Conservation (phyloP, 2,888 invertebrate genomes). For the Epiblema foenella region DNA sequence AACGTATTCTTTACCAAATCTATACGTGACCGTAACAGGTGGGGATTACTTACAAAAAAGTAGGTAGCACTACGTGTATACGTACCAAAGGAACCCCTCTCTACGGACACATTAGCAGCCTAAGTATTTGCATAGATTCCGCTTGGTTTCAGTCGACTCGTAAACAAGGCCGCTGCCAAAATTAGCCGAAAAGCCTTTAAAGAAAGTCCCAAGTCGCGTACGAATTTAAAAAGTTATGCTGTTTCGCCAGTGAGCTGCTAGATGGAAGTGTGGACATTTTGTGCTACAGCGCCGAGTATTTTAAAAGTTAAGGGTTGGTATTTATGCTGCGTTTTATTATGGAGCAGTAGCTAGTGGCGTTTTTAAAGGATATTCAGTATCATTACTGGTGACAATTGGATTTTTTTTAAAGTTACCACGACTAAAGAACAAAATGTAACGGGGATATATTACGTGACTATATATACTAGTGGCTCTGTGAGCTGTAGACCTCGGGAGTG, state of each 20-base stretch:
- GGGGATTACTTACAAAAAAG: not conserved
- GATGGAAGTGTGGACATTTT: slow-evolving; percentile 16
- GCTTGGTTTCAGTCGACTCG: slow-evolving; percentile 32
- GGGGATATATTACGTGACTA: too few relatives aligned
- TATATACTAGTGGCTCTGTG: too few relatives aligned
- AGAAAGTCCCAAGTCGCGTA: not conserved
- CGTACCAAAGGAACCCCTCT: slow-evolving; percentile 8
- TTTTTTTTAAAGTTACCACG: not conserved
- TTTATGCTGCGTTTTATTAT: slow-evolving; percentile 2
- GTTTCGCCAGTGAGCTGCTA: not conserved
- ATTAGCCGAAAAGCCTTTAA: slow-evolving; percentile 23
- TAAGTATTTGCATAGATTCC: slow-evolving; percentile 45
- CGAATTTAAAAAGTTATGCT: not conserved
- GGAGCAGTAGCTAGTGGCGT: not conserved
- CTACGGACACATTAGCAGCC: slow-evolving; percentile 41
- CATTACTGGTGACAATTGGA: not conserved
- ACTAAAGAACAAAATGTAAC: not conserved
- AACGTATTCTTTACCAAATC: not conserved
- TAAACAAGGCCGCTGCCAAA: slow-evolving; percentile 45
- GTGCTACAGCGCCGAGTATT: slow-evolving; percentile 8
- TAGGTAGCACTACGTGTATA: not conserved
- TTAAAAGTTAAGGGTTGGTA: slow-evolving; percentile 24
- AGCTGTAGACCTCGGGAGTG: too few relatives aligned
- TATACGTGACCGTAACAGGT: not conserved
- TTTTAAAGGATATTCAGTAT: not conserved